A percentile compares a stretch with the other conserved stretches of the same genome.
Evolutionary conservation across 2,888 invertebrate genomes (phyloP).

Genomic region (Bhutanitis thaidina): DNA sequence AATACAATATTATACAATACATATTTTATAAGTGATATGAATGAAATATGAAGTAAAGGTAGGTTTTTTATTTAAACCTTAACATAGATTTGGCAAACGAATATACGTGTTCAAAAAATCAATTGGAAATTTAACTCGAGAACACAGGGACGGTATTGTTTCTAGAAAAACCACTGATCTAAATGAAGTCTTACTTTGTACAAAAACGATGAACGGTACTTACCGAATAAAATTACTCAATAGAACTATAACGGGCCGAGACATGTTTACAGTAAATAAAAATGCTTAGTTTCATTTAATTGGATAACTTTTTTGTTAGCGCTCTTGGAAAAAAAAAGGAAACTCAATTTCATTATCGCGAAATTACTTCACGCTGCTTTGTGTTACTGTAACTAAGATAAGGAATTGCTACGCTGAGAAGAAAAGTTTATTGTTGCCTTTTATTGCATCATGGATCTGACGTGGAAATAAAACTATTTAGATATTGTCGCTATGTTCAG

Average conservation of each 20-base stretch:
- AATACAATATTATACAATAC: too few species aligned
- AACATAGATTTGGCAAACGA: too few species aligned
- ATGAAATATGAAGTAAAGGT: too few species aligned
- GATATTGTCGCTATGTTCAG: too few species aligned
- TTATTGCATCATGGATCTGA: background rate
- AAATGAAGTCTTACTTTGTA: background rate
- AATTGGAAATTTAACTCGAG: too few species aligned
- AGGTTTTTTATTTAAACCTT: too few species aligned
- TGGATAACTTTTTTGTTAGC: slow-evolving; percentile 14
- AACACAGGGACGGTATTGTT: too few species aligned
- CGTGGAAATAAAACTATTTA: slow-evolving; percentile 1
- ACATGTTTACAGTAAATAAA: background rate
- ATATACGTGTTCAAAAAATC: too few species aligned
- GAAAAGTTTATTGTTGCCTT: slow-evolving; percentile 3
- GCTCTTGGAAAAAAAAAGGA: slow-evolving; percentile 5
- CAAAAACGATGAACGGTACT: background rate
- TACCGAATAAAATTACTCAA: background rate
- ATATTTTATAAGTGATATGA: too few species aligned
- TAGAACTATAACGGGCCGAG: slow-evolving; percentile 4
- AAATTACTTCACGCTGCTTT: slow-evolving; percentile 11
- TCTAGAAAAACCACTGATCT: too few species aligned
- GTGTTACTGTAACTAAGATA: slow-evolving; percentile 8
- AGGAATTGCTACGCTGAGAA: slow-evolving; percentile 1
- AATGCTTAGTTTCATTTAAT: slow-evolving; percentile 8
- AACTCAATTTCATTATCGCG: slow-evolving; percentile 18